phyloP scores from a whole-genome alignment of 2,888 invertebrate species.

The Eupithecia insigniata region DNA sequence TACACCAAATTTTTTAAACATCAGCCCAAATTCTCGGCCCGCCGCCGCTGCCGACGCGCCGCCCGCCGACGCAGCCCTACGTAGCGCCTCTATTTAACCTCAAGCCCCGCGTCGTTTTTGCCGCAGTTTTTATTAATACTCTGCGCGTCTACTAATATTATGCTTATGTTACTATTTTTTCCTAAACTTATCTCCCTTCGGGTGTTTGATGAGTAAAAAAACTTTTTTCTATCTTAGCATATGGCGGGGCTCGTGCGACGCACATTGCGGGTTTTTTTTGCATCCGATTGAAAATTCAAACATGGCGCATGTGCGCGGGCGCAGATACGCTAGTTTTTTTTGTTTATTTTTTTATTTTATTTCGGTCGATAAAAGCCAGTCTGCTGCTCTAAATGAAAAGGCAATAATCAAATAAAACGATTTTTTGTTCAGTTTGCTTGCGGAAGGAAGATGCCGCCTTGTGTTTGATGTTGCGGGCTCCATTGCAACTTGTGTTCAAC shows the following conservation, averaged over 20 bases:
- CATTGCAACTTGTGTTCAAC: conserved; percentile 8
- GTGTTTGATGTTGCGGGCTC: conserved; percentile 19
- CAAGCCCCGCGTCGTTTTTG: conserved; percentile 70
- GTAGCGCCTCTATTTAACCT: conserved; percentile 71
- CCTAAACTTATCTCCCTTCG: conserved; percentile 68
- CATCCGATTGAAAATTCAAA: conserved; percentile 81
- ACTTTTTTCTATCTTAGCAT: conserved; percentile 68
- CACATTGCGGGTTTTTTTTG: conserved; percentile 83
- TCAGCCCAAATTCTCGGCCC: background rate
- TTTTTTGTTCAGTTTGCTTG: conserved; percentile 40
- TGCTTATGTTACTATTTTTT: conserved; percentile 82
- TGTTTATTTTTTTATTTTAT: conserved; percentile 60
- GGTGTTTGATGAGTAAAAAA: conserved; percentile 78
- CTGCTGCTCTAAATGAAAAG: conserved; percentile 54
- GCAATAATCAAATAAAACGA: conserved; percentile 61
- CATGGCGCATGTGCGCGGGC: conserved; percentile 73
- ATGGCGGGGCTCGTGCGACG: conserved; percentile 78
- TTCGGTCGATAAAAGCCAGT: conserved; percentile 59
- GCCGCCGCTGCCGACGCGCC: background rate
- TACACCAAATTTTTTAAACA: background rate
- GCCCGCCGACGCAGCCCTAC: conserved; percentile 19
- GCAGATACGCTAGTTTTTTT: conserved; percentile 66
- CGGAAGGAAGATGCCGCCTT: conserved; percentile 22
- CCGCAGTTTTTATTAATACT: conserved; percentile 69
- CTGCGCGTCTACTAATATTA: conserved; percentile 75